These are phyloP conservation scores for Epizoanthus fatuus DNA, from an alignment of 92 coral and sea anemone species.

Conservation along the genomic window DNA sequence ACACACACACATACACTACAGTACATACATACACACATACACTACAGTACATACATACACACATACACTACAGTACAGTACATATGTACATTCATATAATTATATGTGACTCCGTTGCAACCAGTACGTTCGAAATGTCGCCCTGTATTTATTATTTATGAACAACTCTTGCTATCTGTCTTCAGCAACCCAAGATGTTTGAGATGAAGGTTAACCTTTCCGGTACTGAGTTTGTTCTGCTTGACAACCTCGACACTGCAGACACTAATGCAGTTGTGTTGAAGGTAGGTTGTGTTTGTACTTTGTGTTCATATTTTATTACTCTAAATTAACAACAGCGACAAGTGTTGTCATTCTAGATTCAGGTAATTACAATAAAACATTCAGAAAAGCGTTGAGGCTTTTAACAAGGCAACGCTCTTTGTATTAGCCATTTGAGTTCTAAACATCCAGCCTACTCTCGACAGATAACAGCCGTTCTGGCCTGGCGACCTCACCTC, in stretches of 20 bases:
- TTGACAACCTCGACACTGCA: constrained; percentile 84
- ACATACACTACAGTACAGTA: no score
- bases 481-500: constrained; percentile 99
- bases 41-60: no score
- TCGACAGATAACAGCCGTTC: constrained; percentile 89
- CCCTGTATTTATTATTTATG: background rate
- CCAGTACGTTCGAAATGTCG: background rate
- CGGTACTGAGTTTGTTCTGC: constrained; percentile 95
- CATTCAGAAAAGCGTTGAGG: background rate
- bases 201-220: constrained; percentile 98
- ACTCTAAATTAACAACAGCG: background rate
- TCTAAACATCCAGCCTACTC: background rate
- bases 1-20: no score
- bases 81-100: no score
- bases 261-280: constrained; percentile 96
- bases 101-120: no score
- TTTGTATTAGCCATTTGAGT: background rate
- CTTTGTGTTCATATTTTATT: no score
- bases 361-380: background rate
- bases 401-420: background rate
- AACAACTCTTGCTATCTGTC: background rate
- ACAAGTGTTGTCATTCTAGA: background rate
- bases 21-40: no score
- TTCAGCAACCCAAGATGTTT: constrained; percentile 85
- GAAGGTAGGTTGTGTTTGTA: constrained; percentile 68